These are phyloP conservation scores for Eutrigla gurnardus DNA, from an alignment of 2,797 vertebrate genomes.

Conservation along the genomic window DNA sequence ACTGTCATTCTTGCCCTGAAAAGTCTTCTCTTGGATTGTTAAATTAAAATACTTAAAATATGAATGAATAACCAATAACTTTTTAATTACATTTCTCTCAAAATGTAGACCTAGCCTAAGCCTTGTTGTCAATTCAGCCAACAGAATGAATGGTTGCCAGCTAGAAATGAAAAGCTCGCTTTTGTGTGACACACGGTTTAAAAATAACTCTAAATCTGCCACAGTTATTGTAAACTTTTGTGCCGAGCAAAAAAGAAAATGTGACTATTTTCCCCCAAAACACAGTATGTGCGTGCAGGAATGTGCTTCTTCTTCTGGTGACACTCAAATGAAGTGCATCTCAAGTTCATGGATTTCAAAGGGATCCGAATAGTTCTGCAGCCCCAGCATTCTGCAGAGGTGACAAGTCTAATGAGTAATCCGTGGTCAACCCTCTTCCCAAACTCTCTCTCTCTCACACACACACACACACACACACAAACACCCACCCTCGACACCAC, in stretches of 20 bases:
- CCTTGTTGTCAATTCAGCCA: background rate
- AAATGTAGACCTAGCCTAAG: too few relatives aligned
- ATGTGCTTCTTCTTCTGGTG: background rate
- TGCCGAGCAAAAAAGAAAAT: background rate
- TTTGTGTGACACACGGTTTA: background rate
- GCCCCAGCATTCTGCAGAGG: background rate
- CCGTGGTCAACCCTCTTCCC: constrained; percentile 36
- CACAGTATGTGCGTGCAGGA: background rate
- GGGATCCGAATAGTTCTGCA: constrained; percentile 12
- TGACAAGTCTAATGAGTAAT: constrained; percentile 50
- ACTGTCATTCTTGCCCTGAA: background rate
- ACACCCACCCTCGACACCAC: constrained; percentile 55
- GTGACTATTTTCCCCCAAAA: too few relatives aligned
- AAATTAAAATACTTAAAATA: background rate
- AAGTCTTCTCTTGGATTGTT: background rate
- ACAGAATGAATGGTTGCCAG: background rate
- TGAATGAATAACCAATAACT: too few relatives aligned
- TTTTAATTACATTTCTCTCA: too few relatives aligned
- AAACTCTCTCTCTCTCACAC: constrained; percentile 5
- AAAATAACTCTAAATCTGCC: background rate
- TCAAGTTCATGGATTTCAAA: constrained; percentile 19
- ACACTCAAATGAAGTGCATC: background rate
- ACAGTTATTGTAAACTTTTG: background rate
- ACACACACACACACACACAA: background rate
- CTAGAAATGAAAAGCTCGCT: background rate